A percentile compares a stretch with the other conserved stretches of the same genome.
Conservation (phyloP, 2,888 invertebrate species). For the Tenthredo mesomela region DNA sequence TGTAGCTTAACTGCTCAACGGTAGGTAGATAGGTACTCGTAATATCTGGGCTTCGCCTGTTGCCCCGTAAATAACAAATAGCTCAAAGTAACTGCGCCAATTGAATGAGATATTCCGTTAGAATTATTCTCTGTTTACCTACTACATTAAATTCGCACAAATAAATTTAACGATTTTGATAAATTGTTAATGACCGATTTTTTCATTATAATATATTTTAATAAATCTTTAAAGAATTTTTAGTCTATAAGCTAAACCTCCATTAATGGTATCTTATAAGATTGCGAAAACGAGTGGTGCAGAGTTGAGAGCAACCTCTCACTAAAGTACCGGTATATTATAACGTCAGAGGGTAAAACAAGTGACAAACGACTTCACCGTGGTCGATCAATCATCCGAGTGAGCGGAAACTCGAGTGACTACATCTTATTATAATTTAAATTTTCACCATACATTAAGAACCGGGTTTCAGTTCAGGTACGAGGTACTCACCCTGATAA, state of each 20-base stretch:
- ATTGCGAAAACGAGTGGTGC: background rate
- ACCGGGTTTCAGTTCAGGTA: slow-evolving; percentile 44
- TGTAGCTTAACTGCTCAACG: background rate
- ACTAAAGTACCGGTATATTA: background rate
- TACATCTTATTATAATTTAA: background rate
- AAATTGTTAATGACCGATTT: background rate
- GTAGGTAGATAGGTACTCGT: too few species aligned
- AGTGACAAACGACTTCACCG: slow-evolving; percentile 37
- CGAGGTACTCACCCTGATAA: slow-evolving; percentile 88
- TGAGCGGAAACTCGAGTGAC: slow-evolving; percentile 2
- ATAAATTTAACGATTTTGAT: background rate
- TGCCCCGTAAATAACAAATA: background rate
- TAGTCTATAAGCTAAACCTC: background rate
- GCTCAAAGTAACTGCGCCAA: background rate
- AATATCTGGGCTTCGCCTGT: background rate
- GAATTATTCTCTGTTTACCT: background rate
- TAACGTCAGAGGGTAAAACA: slow-evolving; percentile 16
- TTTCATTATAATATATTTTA: background rate
- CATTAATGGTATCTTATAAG: background rate
- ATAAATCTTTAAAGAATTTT: background rate
- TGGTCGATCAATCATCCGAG: slow-evolving; percentile 40
- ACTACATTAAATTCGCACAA: background rate
- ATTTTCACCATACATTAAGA: slow-evolving; percentile 2
- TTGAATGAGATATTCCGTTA: background rate
- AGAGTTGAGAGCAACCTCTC: background rate